These are phyloP conservation scores for Gymnocephalus cernua DNA, from an alignment of 2,113 vertebrate species.

Conservation along the genomic window DNA sequence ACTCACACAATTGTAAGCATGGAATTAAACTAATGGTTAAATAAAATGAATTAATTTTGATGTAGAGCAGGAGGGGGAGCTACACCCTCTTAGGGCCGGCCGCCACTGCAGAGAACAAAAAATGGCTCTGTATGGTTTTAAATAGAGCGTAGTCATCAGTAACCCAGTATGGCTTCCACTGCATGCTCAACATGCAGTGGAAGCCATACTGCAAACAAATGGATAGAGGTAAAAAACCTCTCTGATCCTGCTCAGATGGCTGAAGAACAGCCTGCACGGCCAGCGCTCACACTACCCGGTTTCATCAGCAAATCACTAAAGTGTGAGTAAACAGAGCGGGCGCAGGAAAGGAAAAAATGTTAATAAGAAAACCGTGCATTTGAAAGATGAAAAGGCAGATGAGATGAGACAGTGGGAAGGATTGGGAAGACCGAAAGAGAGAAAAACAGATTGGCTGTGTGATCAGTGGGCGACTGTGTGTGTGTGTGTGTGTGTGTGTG, in stretches of 20 bases:
- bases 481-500: background rate
- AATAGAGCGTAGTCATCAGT: constrained; percentile 4
- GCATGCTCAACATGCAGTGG: background rate
- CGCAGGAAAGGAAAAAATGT: background rate
- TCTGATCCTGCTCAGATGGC: constrained; percentile 14
- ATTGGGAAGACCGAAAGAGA: background rate
- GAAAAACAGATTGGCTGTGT: background rate
- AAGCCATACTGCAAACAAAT: constrained; percentile 16
- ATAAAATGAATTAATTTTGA: too few relatives aligned
- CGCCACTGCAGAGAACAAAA: background rate
- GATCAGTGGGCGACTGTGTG: background rate
- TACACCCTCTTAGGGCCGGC: too few relatives aligned
- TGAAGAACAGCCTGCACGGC: background rate
- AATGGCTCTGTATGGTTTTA: constrained; percentile 10
- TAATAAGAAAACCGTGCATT: background rate
- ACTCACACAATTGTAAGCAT: too few relatives aligned
- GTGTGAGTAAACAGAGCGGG: constrained; percentile 16
- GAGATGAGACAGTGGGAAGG: constrained; percentile 26
- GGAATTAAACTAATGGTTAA: too few relatives aligned
- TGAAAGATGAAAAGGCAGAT: constrained; percentile 35
- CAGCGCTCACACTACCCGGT: background rate
- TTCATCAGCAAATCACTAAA: constrained; percentile 28
- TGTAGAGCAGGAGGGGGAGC: too few relatives aligned
- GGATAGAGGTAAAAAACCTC: background rate
- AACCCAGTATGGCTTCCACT: too few relatives aligned